Conservation (phyloP, 2,797 vertebrate genomes). For the Anabas testudineus region DNA sequence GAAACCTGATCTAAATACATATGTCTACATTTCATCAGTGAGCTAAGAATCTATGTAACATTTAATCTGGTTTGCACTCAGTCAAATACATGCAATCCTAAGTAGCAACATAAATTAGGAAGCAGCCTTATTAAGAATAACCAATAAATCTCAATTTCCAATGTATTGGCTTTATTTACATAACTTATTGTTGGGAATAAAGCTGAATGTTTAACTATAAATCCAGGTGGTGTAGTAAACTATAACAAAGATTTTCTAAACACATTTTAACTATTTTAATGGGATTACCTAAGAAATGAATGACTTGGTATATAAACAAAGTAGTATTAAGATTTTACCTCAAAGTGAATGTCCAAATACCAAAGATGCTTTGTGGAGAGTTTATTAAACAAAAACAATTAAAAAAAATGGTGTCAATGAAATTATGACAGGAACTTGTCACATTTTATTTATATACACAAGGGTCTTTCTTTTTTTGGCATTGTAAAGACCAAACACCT, state of each 20-base stretch:
- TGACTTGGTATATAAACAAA: neutral
- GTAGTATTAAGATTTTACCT: neutral
- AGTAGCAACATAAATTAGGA: conserved; percentile 1
- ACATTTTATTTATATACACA: neutral
- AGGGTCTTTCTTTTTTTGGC: too few relatives aligned
- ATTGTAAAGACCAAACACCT: too few relatives aligned
- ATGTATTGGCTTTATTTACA: neutral
- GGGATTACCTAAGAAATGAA: neutral
- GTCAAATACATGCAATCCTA: conserved; percentile 5
- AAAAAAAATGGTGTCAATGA: too few relatives aligned
- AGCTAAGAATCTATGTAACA: neutral
- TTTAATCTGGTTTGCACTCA: conserved; percentile 16
- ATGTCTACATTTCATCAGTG: neutral
- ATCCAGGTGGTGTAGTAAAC: neutral
- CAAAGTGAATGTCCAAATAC: neutral
- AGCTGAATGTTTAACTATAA: neutral
- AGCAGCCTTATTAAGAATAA: conserved; percentile 8
- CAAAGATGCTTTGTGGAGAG: neutral
- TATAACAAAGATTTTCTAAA: too few relatives aligned
- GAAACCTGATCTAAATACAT: conserved; percentile 23
- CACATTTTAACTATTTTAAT: neutral
- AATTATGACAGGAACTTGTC: neutral
- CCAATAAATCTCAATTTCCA: conserved; percentile 19
- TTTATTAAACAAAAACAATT: neutral
- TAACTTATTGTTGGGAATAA: neutral